Evolutionary conservation across 2,113 vertebrate genomes (phyloP).

Genomic region (Seriola quinqueradiata): DNA sequence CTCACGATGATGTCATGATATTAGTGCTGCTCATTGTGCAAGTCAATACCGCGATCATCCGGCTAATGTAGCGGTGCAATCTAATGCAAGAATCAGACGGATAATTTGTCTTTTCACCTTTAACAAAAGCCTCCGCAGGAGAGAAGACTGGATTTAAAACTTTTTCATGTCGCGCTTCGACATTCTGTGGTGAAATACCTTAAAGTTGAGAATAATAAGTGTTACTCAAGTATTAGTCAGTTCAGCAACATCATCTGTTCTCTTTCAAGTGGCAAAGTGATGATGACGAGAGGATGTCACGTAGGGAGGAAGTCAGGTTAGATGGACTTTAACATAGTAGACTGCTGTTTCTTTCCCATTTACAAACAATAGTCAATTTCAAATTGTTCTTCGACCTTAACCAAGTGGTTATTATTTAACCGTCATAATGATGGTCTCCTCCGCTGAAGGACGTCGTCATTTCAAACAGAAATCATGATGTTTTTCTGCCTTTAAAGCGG

Average conservation of each 20-base stretch:
- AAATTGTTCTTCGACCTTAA: no score
- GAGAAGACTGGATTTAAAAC: not conserved
- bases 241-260: not conserved
- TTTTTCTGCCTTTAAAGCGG: no score
- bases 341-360: no score
- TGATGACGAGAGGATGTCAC: no score
- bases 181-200: not conserved
- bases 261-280: not conserved
- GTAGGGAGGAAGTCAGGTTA: no score
- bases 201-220: not conserved
- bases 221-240: not conserved
- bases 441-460: no score
- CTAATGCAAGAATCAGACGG: slow-evolving; percentile 15
- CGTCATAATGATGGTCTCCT: no score
- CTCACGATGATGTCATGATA: not conserved
- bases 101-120: slow-evolving; percentile 56
- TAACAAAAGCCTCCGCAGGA: not conserved
- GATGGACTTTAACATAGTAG: no score
- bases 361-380: no score
- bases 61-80: not conserved
- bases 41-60: not conserved
- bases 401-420: no score
- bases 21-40: not conserved
- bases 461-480: no score
- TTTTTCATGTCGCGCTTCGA: not conserved